phyloP scores from a whole-genome alignment of 2,797 vertebrate genomes.

The Notolabrus celidotus region DNA sequence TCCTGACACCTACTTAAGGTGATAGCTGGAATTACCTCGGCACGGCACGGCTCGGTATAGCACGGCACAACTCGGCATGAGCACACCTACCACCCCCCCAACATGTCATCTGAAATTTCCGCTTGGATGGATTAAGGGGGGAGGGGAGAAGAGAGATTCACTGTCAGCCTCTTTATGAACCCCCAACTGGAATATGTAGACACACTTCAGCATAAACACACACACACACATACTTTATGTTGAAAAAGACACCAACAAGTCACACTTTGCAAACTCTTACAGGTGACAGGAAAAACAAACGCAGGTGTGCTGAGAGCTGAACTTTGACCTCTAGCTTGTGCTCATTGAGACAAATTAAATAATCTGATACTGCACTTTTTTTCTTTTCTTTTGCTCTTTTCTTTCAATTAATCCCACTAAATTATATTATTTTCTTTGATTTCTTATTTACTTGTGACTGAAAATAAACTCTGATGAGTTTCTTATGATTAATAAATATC shows the following conservation, averaged over 20 bases:
- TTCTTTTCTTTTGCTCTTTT: too few relatives aligned
- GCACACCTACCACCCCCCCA: constrained; percentile 37
- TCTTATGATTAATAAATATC: too few relatives aligned
- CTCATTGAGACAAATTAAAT: background rate
- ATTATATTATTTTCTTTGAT: too few relatives aligned
- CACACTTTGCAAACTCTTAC: constrained; percentile 31
- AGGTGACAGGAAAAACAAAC: constrained; percentile 8
- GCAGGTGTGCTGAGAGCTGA: constrained; percentile 1
- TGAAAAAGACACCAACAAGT: background rate
- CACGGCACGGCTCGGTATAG: background rate
- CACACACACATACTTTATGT: background rate
- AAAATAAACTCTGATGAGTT: too few relatives aligned
- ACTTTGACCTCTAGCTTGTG: constrained; percentile 20
- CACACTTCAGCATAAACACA: constrained; percentile 7
- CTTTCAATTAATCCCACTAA: too few relatives aligned
- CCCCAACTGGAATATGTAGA: constrained; percentile 18
- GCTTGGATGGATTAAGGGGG: constrained; percentile 60
- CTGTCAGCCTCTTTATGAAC: constrained; percentile 37
- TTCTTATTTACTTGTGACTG: too few relatives aligned
- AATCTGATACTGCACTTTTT: background rate
- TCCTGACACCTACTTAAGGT: constrained; percentile 78
- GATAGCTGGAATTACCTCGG: constrained; percentile 72
- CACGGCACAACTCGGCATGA: constrained; percentile 16
- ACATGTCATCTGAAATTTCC: constrained; percentile 75
- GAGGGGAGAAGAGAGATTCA: constrained; percentile 13